A percentile compares a stretch with the other conserved stretches of the same genome.
These are phyloP conservation scores for Eurois occulta DNA, from an alignment of 2,888 invertebrate genomes.

Conservation along the genomic window DNA sequence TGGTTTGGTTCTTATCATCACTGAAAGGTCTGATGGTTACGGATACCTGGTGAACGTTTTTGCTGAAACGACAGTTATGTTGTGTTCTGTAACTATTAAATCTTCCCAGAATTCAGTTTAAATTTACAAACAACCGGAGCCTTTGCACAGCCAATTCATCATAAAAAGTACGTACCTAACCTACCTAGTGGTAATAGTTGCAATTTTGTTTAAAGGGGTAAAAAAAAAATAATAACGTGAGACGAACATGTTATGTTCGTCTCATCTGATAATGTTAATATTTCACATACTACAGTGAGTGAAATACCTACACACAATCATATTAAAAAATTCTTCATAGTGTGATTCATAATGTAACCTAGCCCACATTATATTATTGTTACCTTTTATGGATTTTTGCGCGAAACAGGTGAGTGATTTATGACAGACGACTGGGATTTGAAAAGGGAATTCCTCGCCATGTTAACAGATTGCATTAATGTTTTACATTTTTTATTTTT, in stretches of 20 bases:
- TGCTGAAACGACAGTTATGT: background rate
- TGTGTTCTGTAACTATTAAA: background rate
- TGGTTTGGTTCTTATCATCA: constrained; percentile 2
- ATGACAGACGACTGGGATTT: constrained; percentile 85
- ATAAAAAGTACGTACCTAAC: background rate
- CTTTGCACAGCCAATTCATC: background rate
- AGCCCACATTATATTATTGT: constrained; percentile 68
- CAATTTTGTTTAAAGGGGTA: background rate
- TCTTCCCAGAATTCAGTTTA: background rate
- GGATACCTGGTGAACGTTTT: background rate
- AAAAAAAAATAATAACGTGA: background rate
- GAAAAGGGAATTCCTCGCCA: constrained; percentile 80
- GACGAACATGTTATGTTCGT: background rate
- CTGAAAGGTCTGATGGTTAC: background rate
- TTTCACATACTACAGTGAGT: constrained; percentile 3
- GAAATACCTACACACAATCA: constrained; percentile 29
- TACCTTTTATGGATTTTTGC: constrained; percentile 78
- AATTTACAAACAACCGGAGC: background rate
- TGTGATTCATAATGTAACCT: constrained; percentile 61
- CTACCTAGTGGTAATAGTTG: background rate
- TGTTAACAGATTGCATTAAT: constrained; percentile 84
- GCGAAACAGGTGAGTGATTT: constrained; percentile 87
- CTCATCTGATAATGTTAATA: too few relatives aligned
- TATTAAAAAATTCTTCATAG: constrained; percentile 56
- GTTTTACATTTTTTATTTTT: constrained; percentile 76